Base-by-base conservation (phyloP, 2,888 invertebrate genomes). In the Drosophila colorata region DNA sequence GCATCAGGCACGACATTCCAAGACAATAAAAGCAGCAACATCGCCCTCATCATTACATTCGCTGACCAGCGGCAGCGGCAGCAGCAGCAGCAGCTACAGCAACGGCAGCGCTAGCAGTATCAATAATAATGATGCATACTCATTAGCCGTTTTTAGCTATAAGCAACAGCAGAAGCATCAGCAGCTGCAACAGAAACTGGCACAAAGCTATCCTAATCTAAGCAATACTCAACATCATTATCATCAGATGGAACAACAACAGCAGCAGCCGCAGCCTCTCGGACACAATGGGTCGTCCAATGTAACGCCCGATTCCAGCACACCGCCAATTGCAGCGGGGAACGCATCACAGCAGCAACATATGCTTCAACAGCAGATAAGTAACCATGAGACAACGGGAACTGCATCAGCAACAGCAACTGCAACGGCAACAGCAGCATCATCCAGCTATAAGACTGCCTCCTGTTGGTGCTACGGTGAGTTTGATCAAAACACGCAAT, bases 381-480 rank as follows among this genome's bases (percentile, higher is more conserved):
- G 28, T 58, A 51, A 9, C 52, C 38, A 55, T 48, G 58, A 60
- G 69, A 61, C 76, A 77, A 57, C 69, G 71, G 40, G 70, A 78
- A 59, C 67, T 69, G 28, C 77, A 56, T n/a, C 64, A 55, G 14
- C 80, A 69, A 33, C 69, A 46, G 44, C 66, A 59, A 31, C 74
- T 44, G 37, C 46, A 11, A 51, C 53, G 18, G 41, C 68, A 65
- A 53, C 80, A 63, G 48, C 78, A 68, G 44, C 80, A 75, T 58
- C 64, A 59, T 72, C 59, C 61, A 61, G 73, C 75, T 76, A 67
- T 74, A 87, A 84, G 73, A 87, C 87, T 80, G 88, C 91, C 72
- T 90, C 92, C 87, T 92, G 92, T 89, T 92, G 91, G 92, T 92
- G 92, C 90, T 91, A 91, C 90, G 92, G 92, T 92, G 92, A 92